These are phyloP conservation scores for Hippocampus barbouri DNA, from an alignment of 2,113 vertebrate species.

Conservation along the genomic window DNA sequence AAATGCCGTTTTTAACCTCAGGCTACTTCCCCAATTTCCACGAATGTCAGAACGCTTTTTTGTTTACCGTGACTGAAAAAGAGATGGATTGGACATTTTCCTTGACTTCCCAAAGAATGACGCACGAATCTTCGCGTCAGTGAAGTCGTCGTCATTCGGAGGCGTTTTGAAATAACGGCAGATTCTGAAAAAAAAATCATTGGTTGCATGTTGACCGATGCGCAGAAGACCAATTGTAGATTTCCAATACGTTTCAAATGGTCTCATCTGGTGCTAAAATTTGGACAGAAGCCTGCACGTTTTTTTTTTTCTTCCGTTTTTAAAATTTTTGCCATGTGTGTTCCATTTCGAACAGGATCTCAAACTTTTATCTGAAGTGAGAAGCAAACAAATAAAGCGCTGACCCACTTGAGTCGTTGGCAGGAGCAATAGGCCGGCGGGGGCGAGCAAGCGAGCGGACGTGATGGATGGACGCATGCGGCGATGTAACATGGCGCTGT, in stretches of 20 bases:
- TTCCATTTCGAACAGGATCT: neutral
- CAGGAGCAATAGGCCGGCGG: constrained; percentile 3
- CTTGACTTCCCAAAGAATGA: neutral
- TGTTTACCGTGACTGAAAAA: neutral
- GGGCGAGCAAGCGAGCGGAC: constrained; percentile 10
- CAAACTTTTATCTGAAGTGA: constrained; percentile 10
- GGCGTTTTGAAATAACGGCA: no score
- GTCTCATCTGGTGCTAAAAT: neutral
- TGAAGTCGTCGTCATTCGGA: neutral
- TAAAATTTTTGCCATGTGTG: no score
- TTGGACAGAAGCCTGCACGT: neutral
- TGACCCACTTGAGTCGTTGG: constrained; percentile 23
- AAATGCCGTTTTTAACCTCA: neutral
- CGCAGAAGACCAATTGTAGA: no score
- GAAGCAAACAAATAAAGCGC: constrained; percentile 15
- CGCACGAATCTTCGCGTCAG: neutral
- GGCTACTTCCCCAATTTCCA: neutral
- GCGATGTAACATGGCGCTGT: constrained; percentile 34
- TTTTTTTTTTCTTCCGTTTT: neutral
- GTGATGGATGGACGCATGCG: constrained; percentile 30
- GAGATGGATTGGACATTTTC: neutral
- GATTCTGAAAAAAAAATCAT: no score
- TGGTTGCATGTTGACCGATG: no score
- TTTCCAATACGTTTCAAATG: no score
- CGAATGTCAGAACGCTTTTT: neutral